Conservation (phyloP, 2,113 vertebrate genomes). For the Macaca nemestrina region DNA sequence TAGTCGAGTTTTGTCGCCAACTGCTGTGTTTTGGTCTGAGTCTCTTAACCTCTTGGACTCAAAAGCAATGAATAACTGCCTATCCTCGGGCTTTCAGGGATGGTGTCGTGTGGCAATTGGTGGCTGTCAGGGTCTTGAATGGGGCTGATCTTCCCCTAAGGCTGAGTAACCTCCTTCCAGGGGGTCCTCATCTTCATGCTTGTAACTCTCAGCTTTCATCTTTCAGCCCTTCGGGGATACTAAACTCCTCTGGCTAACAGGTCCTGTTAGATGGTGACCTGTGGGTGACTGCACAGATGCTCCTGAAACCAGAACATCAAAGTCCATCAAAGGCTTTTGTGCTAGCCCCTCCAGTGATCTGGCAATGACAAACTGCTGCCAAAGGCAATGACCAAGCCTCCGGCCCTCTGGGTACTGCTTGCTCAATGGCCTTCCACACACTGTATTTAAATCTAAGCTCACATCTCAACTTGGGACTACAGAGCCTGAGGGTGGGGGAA, state of each 20-base stretch:
- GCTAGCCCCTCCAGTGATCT: not conserved
- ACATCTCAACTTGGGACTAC: fast-evolving
- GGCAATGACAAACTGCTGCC: not conserved
- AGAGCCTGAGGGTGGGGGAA: not conserved
- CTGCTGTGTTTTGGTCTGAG: not conserved
- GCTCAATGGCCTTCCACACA: fast-evolving
- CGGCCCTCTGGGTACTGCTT: fast-evolving
- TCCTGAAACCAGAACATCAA: not conserved
- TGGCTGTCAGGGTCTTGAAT: not conserved
- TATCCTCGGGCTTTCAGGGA: not conserved
- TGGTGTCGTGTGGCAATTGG: not conserved
- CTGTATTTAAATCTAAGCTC: too few species aligned
- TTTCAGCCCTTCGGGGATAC: too few species aligned
- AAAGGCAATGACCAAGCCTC: not conserved
- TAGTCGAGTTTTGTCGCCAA: not conserved
- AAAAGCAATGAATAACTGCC: not conserved
- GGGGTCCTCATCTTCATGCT: fast-evolving
- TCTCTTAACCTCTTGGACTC: not conserved
- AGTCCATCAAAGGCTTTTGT: not conserved
- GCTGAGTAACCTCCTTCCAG: not conserved
- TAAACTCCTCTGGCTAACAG: too few species aligned
- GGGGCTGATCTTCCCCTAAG: not conserved
- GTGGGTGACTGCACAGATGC: not conserved
- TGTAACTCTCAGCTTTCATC: not conserved
- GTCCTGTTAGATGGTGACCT: not conserved